phyloP scores from a whole-genome alignment of 2,888 invertebrate species.

The Parascotia fuliginaria region DNA sequence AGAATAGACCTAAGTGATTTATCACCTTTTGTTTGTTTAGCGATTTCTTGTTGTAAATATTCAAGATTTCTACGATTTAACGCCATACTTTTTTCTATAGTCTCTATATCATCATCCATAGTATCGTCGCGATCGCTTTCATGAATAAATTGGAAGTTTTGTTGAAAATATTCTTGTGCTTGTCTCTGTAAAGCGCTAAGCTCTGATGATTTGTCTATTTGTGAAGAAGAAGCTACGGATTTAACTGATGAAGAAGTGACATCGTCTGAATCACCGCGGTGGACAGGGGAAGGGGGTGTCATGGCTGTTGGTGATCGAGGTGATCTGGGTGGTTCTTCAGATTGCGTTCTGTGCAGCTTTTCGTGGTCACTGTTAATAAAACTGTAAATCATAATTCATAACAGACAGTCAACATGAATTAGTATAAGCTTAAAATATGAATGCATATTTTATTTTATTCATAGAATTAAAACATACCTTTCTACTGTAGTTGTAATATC shows the following conservation, averaged over 20 bases:
- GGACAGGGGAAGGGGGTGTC: constrained; percentile 78
- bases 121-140: constrained; percentile 84
- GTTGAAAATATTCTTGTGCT: constrained; percentile 82
- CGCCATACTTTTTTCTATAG: constrained; percentile 83
- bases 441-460: neutral
- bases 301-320: constrained; percentile 87
- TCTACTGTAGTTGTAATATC: constrained; percentile 68
- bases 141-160: constrained; percentile 83
- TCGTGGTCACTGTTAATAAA: constrained; percentile 88
- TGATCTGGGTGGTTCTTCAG: constrained; percentile 93
- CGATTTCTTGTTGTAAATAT: constrained; percentile 83
- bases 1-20: constrained; percentile 72
- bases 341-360: constrained; percentile 92
- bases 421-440: too few species aligned
- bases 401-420: too few species aligned
- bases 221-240: constrained; percentile 74
- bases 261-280: constrained; percentile 76
- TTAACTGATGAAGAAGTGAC: constrained; percentile 76
- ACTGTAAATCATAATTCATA: constrained; percentile 42
- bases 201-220: constrained; percentile 77
- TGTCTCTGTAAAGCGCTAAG: constrained; percentile 72
- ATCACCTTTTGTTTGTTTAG: constrained; percentile 76
- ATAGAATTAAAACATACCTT: constrained; percentile 53
- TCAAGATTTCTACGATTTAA: constrained; percentile 80
- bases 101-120: constrained; percentile 81